Percentiles rank a stretch among this genome's conserved stretches.
These are phyloP conservation scores for Lamellibrachia columna DNA, from an alignment of 2,888 invertebrate species.

Conservation along the genomic window DNA sequence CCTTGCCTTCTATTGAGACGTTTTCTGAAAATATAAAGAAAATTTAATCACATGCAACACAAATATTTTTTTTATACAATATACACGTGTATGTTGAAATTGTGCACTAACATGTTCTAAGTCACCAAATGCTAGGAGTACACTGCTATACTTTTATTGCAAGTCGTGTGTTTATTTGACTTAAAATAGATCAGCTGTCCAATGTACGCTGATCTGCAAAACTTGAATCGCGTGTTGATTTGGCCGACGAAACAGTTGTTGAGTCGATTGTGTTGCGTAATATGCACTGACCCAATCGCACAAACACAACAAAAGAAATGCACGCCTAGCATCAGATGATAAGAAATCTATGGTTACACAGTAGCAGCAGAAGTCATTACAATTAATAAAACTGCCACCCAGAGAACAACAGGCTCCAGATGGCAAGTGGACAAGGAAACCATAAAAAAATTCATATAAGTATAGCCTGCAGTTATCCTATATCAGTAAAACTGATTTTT, in stretches of 20 bases:
- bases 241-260: too few species aligned
- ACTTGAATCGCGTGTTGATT: too few species aligned
- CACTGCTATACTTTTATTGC: too few species aligned
- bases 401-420: not conserved
- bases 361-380: not conserved
- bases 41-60: not conserved
- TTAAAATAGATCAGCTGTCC: too few species aligned
- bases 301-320: too few species aligned
- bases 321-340: not conserved
- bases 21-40: conserved; percentile 57
- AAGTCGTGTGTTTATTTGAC: too few species aligned
- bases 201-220: too few species aligned
- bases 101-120: not conserved
- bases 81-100: not conserved
- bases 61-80: not conserved
- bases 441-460: not conserved
- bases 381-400: not conserved
- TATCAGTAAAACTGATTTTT: too few species aligned
- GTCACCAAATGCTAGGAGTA: not conserved
- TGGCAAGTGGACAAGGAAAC: not conserved
- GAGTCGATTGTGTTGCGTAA: too few species aligned
- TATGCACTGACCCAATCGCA: too few species aligned
- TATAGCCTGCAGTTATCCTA: too few species aligned
- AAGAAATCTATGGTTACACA: not conserved
- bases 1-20: conserved; percentile 89